Conservation (phyloP, 2,888 invertebrate genomes). For the Ophion obscuratus region DNA sequence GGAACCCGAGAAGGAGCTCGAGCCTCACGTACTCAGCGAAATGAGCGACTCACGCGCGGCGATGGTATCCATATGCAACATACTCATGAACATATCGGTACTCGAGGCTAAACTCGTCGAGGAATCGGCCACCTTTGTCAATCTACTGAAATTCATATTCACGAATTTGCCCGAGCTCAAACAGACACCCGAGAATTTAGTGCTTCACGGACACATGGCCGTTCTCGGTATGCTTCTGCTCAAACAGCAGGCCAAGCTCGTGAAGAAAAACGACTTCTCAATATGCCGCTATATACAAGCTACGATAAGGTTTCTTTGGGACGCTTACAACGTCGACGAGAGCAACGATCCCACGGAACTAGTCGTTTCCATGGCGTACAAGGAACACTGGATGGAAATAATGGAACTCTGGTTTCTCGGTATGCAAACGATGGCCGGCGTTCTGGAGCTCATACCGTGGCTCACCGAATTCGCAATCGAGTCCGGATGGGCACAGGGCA, state of each 20-base stretch:
- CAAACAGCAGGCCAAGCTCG: constrained; percentile 92
- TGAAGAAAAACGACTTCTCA: constrained; percentile 94
- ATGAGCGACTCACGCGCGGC: constrained; percentile 94
- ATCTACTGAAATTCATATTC: constrained; percentile 93
- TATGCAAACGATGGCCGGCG: constrained; percentile 95
- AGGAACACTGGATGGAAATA: constrained; percentile 95
- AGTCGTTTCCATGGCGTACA: constrained; percentile 94
- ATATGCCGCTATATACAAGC: constrained; percentile 95
- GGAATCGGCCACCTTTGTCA: constrained; percentile 90
- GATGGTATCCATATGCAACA: constrained; percentile 95
- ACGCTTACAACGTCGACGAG: constrained; percentile 95
- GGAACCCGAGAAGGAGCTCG: constrained; percentile 91
- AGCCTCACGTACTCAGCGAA: constrained; percentile 90
- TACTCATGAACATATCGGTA: constrained; percentile 96
- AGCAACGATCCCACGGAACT: constrained; percentile 92
- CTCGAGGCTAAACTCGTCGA: constrained; percentile 94
- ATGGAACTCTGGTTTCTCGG: constrained; percentile 97
- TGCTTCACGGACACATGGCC: constrained; percentile 93
- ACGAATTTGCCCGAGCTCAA: constrained; percentile 94
- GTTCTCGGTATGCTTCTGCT: constrained; percentile 92
- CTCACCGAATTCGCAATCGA: constrained; percentile 95
- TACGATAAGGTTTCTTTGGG: constrained; percentile 96
- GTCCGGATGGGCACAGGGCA: constrained; percentile 97
- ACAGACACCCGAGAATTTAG: constrained; percentile 92
- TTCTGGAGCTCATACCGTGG: constrained; percentile 93